phyloP scores from a whole-genome alignment of 2,888 invertebrate species.

The Beris chalybata region DNA sequence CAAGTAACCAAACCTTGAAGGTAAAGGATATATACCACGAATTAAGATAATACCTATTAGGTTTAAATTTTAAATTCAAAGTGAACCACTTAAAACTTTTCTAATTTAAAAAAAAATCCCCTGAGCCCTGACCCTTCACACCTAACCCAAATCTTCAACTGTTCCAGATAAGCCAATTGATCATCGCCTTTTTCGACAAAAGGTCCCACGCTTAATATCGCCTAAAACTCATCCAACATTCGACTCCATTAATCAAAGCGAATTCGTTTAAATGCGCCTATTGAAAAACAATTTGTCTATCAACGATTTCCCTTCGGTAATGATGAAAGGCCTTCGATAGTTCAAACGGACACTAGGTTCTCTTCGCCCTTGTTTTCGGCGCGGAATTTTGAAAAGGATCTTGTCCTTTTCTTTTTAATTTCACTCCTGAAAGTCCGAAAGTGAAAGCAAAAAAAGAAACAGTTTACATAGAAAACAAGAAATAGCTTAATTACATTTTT shows the following conservation, averaged over 20 bases:
- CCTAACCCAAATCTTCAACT: too few species aligned
- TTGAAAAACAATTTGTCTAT: constrained; percentile 27
- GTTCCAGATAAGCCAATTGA: constrained; percentile 4
- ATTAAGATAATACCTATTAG: not conserved
- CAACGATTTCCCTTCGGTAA: constrained; percentile 9
- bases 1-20: too few species aligned
- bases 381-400: too few species aligned
- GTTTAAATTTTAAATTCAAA: too few species aligned
- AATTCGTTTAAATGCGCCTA: constrained; percentile 9
- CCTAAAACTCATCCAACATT: constrained; percentile 20
- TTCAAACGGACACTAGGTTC: not conserved
- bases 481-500: too few species aligned
- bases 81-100: not conserved
- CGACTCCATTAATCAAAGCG: constrained; percentile 27
- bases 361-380: too few species aligned
- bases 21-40: not conserved
- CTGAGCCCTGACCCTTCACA: not conserved
- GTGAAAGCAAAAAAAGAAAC: too few species aligned
- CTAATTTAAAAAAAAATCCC: not conserved
- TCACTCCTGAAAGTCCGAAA: too few species aligned
- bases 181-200: not conserved
- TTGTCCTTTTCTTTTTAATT: not conserved
- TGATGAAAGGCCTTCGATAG: constrained; percentile 12
- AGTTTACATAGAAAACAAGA: too few species aligned
- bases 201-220: not conserved